A percentile compares a stretch with the other conserved stretches of the same genome.
Evolutionary conservation across 2,797 vertebrate species (phyloP).

Genomic region (Cirrhinus molitorella): DNA sequence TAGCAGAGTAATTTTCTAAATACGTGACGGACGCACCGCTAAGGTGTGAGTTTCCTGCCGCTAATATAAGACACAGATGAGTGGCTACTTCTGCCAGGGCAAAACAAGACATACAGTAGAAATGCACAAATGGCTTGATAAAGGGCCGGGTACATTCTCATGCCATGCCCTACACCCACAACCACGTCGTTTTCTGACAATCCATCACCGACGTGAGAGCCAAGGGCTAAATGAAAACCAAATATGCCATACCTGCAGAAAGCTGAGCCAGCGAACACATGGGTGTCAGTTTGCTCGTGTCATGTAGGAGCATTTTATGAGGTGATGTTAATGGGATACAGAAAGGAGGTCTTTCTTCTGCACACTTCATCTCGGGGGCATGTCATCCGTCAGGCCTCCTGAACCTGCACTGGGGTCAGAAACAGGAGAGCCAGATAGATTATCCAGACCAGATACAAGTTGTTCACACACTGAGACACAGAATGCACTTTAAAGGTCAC

Average conservation of each 20-base stretch:
- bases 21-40: constrained; percentile 1
- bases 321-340: constrained; percentile 58
- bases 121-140: constrained; percentile 27
- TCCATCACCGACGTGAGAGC: constrained; percentile 37
- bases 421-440: constrained; percentile 46
- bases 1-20: constrained; percentile 34
- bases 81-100: neutral
- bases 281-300: constrained; percentile 50
- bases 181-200: neutral
- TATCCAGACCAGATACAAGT: constrained; percentile 12
- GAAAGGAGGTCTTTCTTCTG: constrained; percentile 30
- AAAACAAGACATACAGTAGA: neutral
- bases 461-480: neutral
- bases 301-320: constrained; percentile 50
- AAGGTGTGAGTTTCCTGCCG: constrained; percentile 46
- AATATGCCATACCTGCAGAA: constrained; percentile 45
- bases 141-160: neutral
- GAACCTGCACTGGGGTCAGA: constrained; percentile 50
- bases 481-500: constrained; percentile 23
- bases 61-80: constrained; percentile 51
- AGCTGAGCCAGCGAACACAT: constrained; percentile 38
- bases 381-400: constrained; percentile 41
- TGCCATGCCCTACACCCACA: neutral
- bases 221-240: constrained; percentile 46
- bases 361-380: constrained; percentile 34